Evolutionary conservation across 92 coral and sea anemone species (phyloP).

Genomic region (Palythoa grandis): DNA sequence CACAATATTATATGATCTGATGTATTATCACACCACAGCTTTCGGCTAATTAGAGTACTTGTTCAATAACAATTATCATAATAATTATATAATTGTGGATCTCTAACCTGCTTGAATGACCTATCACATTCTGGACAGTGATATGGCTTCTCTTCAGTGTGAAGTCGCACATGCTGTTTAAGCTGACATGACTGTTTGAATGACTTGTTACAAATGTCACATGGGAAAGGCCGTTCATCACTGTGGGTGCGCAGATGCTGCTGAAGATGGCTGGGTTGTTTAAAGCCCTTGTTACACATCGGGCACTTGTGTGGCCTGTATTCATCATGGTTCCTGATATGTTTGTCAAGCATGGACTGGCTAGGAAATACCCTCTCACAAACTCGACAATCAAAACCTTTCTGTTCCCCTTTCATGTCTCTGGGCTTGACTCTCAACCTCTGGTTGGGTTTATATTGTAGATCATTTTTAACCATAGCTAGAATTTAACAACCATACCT

Average conservation of each 20-base stretch:
- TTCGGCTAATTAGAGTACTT: too few species aligned
- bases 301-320: constrained; percentile 92
- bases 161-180: constrained; percentile 93
- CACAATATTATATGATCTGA: too few species aligned
- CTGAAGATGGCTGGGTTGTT: constrained; percentile 89
- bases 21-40: too few species aligned
- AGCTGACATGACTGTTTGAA: constrained; percentile 98
- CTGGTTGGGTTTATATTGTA: constrained; percentile 33
- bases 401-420: constrained; percentile 29
- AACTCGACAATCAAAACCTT: constrained; percentile 80
- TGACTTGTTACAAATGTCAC: constrained; percentile 91
- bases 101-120: constrained; percentile 92
- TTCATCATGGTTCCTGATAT: constrained; percentile 81
- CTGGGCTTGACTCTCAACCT: constrained; percentile 10
- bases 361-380: constrained; percentile 85
- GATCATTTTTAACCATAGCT: constrained; percentile 17
- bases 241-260: constrained; percentile 90
- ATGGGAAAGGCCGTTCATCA: constrained; percentile 90
- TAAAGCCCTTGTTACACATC: constrained; percentile 88
- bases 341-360: constrained; percentile 79
- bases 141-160: constrained; percentile 98
- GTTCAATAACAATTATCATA: too few species aligned
- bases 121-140: constrained; percentile 87
- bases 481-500: not conserved
- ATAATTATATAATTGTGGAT: constrained; percentile 47